Conservation (phyloP, 2,113 vertebrate genomes). For the Chamaea fasciata region DNA sequence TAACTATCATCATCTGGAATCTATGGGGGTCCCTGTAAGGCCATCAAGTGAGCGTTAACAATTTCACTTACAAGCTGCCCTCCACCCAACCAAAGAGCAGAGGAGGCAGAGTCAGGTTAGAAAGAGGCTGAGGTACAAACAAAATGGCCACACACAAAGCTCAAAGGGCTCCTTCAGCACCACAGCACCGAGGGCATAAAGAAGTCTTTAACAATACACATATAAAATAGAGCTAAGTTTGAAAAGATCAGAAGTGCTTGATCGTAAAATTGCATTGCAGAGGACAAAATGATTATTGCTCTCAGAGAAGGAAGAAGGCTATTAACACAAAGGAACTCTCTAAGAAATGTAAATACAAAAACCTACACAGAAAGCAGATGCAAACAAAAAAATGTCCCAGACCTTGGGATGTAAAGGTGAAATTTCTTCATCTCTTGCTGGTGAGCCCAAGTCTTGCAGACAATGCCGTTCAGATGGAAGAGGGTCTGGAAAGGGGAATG, state of each 20-base stretch:
- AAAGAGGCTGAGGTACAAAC: neutral
- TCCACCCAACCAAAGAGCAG: neutral
- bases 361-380: neutral
- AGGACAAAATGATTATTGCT: neutral
- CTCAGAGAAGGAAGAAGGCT: neutral
- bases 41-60: neutral
- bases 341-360: neutral
- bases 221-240: neutral
- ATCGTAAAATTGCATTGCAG: neutral
- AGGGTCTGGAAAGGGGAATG: neutral
- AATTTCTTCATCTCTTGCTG: neutral
- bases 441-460: neutral
- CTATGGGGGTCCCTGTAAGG: neutral
- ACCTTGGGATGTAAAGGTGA: neutral
- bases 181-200: neutral
- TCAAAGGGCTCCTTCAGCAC: neutral
- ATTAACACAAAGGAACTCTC: neutral
- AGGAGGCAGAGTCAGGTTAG: neutral
- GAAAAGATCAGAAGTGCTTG: neutral
- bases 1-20: neutral
- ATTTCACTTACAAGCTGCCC: neutral
- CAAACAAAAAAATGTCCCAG: neutral
- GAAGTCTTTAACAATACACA: neutral
- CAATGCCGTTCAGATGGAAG: neutral
- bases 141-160: neutral